A percentile compares a stretch with the other conserved stretches of the same genome.
phyloP scores from a whole-genome alignment of 2,797 vertebrate species.

The Gila robusta region DNA sequence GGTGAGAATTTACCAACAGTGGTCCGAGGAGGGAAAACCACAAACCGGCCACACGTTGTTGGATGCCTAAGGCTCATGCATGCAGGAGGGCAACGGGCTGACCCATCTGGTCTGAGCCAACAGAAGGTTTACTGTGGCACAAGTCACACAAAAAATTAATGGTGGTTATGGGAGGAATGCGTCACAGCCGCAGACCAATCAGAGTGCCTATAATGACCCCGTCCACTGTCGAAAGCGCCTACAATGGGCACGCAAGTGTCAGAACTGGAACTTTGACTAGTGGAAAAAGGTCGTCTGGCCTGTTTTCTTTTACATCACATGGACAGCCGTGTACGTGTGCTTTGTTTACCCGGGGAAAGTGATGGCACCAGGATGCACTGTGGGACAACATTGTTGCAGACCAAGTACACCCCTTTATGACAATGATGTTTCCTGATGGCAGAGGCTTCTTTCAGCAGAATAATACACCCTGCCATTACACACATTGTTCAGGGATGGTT shows the following conservation, averaged over 20 bases:
- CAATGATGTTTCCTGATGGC: background rate
- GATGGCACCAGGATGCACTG: background rate
- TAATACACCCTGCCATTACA: background rate
- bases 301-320: background rate
- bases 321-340: background rate
- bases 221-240: no score
- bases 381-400: background rate
- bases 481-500: background rate
- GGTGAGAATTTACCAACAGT: background rate
- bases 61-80: no score
- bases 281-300: background rate
- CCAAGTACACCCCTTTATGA: background rate
- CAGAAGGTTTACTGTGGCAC: no score
- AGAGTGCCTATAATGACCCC: no score
- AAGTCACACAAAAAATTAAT: background rate
- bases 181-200: no score
- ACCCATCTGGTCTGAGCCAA: no score
- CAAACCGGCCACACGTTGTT: no score
- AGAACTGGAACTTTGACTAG: no score
- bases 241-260: no score
- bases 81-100: no score
- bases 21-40: background rate
- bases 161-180: background rate
- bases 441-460: background rate
- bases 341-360: background rate